Evolutionary conservation across 2,888 invertebrate genomes (phyloP).

Genomic region (Conchocele bisecta): DNA sequence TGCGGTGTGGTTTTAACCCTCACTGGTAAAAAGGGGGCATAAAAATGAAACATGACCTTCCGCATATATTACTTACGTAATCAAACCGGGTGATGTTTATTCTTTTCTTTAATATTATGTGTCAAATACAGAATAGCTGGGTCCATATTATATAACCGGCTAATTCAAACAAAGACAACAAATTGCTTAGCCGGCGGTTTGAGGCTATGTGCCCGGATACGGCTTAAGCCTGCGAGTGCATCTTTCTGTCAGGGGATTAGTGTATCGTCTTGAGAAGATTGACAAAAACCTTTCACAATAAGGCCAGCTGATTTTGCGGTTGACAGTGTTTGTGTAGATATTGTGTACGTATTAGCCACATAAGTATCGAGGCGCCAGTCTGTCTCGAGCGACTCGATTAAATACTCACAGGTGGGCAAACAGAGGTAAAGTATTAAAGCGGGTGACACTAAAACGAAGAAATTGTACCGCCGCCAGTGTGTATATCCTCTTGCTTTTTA

Average conservation of each 20-base stretch:
- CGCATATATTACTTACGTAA: too few species aligned
- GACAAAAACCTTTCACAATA: slow-evolving; percentile 24
- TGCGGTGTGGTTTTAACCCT: too few species aligned
- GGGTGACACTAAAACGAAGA: too few species aligned
- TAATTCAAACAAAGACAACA: too few species aligned
- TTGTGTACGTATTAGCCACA: slow-evolving; percentile 46
- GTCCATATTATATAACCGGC: too few species aligned
- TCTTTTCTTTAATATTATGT: too few species aligned
- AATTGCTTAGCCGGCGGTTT: background rate
- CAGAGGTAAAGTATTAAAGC: slow-evolving; percentile 41
- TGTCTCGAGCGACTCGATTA: slow-evolving; percentile 44
- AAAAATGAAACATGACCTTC: too few species aligned
- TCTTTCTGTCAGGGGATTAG: slow-evolving; percentile 18
- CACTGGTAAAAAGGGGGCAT: too few species aligned
- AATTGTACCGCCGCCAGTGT: background rate
- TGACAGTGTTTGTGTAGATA: slow-evolving; percentile 49
- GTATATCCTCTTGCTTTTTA: background rate
- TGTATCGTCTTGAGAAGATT: slow-evolving; percentile 11
- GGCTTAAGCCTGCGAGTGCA: slow-evolving; percentile 13
- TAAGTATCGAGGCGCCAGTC: slow-evolving; percentile 51
- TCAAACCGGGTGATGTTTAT: too few species aligned
- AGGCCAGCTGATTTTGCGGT: slow-evolving; percentile 52
- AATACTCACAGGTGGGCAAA: slow-evolving; percentile 55
- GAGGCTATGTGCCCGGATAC: slow-evolving; percentile 1
- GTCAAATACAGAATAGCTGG: too few species aligned